Conservation (phyloP, 2,113 vertebrate species). For the Pterocles orientalis region DNA sequence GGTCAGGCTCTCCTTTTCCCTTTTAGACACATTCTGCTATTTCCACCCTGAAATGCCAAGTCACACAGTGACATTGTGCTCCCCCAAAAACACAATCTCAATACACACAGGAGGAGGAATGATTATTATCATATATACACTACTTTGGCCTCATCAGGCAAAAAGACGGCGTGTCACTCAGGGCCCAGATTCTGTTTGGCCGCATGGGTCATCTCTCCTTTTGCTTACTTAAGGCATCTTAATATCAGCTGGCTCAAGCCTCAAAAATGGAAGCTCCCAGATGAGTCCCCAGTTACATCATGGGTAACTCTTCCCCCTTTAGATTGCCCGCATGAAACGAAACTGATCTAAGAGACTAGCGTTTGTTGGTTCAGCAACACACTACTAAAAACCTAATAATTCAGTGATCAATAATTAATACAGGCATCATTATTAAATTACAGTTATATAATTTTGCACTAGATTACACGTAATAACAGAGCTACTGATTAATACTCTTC, state of each 20-base stretch:
- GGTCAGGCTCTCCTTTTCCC: not conserved
- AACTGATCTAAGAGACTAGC: not conserved
- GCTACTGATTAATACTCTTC: not conserved
- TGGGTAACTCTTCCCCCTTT: not conserved
- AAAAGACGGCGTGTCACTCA: not conserved
- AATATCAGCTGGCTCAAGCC: not conserved
- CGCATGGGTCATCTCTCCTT: not conserved
- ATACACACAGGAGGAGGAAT: not conserved
- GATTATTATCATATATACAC: not conserved
- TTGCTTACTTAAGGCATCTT: not conserved
- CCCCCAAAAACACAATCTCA: not conserved
- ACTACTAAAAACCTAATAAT: not conserved
- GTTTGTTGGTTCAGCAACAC: not conserved
- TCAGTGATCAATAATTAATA: not conserved
- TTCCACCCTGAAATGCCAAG: accelerated
- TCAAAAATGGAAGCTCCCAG: not conserved
- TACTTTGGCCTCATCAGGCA: not conserved
- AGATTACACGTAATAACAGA: not conserved
- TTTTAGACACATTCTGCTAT: not conserved
- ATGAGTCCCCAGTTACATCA: not conserved
- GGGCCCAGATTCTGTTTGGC: not conserved
- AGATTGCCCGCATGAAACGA: not conserved
- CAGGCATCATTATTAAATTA: not conserved
- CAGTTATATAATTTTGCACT: not conserved
- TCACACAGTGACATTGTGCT: not conserved